A percentile compares a stretch with the other conserved stretches of the same genome.
Evolutionary conservation across 2,113 vertebrate genomes (phyloP).

Genomic region (Patagioenas fasciata): DNA sequence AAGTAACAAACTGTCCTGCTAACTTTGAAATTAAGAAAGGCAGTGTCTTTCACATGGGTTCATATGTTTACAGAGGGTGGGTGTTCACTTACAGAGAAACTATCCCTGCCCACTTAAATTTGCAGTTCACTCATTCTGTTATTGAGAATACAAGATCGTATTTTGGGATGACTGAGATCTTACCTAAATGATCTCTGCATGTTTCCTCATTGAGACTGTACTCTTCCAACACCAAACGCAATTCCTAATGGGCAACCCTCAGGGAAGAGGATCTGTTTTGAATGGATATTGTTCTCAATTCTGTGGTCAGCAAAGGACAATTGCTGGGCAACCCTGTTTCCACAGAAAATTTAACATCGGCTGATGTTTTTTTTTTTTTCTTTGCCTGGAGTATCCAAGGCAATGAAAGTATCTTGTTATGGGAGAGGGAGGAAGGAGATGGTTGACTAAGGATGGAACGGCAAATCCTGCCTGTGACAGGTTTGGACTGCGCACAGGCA

Average conservation of each 20-base stretch:
- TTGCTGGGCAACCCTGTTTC: neutral
- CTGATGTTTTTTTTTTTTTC: neutral
- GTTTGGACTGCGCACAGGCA: neutral
- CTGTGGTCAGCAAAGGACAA: neutral
- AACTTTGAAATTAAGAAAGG: neutral
- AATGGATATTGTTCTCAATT: rapidly evolving
- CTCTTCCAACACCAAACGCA: neutral
- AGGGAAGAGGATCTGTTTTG: neutral
- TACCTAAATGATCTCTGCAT: neutral
- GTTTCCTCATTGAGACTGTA: neutral
- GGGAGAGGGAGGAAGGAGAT: neutral
- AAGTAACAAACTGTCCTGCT: neutral
- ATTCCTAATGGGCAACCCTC: rapidly evolving
- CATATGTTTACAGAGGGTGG: neutral
- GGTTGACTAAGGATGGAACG: neutral
- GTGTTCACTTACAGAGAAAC: rapidly evolving
- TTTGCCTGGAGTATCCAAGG: neutral
- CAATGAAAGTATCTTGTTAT: neutral
- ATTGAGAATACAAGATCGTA: neutral
- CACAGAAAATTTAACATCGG: neutral
- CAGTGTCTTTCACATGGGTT: neutral
- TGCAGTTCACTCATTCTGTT: neutral
- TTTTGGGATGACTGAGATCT: neutral
- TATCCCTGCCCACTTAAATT: rapidly evolving
- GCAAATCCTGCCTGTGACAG: neutral